Evolutionary conservation across 2,797 vertebrate species (phyloP), one percentile per base, ranked within the genome.

Genomic region (Melanotaenia parkinsoni): DNA sequence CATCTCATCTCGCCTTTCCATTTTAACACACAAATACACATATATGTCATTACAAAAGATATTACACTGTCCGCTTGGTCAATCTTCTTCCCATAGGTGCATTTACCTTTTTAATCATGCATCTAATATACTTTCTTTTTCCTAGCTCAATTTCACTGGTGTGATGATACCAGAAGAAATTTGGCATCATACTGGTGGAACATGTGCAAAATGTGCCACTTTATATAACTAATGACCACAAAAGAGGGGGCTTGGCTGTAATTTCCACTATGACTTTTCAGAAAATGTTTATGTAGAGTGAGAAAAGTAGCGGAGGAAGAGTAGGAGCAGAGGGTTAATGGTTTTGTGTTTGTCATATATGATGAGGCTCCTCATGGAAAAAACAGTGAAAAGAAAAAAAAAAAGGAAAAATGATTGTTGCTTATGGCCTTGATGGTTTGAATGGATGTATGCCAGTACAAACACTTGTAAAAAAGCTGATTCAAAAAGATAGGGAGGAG

Each of bases 31-130:
- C 37, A 20, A 51, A 70, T 43, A 47, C 58, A 54, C 51, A 43
- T 35, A 38, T 60, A 63, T 63, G 61, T 64, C 73, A 74, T 84
- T 68, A 86, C 80, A 79, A 70, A 76, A 58, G 61, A 82, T 79
- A 84, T 82, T 86, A 81, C 80, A 58, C 63, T 74, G 67, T 75
- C 51, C n/a, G 28, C 76, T 83, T 80, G 81, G 85, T 86, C 71
- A 79, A 82, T 81, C 67, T 72, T 66, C 83, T 80, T 88, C 83
- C 84, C 76, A 70, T 30, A 57, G 72, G 78, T 33, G 0, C 74
- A 63, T 84, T 78, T 73, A 81, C 74, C 65, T 80, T 80, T 72
- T 72, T 81, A 81, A 74, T 88, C 77, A 85, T 30, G 75, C 74
- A 65, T 59, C 71, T 82, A 76, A 86, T 79, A 79, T 57, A 76